These are phyloP conservation scores for Patagioenas fasciata DNA, from an alignment of 2,113 vertebrate species.

Conservation along the genomic window DNA sequence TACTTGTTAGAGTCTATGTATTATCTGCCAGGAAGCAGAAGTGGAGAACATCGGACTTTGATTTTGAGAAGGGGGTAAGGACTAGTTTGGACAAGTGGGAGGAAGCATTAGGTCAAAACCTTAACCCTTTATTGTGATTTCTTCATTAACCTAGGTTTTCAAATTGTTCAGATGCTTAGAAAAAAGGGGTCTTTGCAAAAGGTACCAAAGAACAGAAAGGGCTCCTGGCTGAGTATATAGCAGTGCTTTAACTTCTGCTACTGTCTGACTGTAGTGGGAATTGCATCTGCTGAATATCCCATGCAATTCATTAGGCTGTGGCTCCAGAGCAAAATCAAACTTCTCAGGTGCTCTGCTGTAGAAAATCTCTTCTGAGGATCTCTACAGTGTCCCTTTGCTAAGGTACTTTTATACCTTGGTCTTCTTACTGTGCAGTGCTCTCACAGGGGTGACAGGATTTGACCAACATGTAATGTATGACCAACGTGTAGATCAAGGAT, in stretches of 20 bases:
- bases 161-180: neutral
- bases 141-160: neutral
- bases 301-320: neutral
- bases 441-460: neutral
- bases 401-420: neutral
- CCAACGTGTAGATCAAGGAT: neutral
- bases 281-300: neutral
- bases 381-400: neutral
- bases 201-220: neutral
- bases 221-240: neutral
- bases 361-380: neutral
- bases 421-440: neutral
- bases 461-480: neutral
- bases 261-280: neutral
- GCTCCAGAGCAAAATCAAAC: neutral
- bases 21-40: neutral
- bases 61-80: neutral
- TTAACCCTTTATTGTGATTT: neutral
- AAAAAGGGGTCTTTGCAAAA: neutral
- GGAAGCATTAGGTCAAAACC: neutral
- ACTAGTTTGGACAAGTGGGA: neutral
- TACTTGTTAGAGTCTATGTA: neutral
- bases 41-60: neutral
- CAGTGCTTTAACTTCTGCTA: neutral
- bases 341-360: neutral